phyloP scores from a whole-genome alignment of 1,140 invertebrate species.

The Leguminivora glycinivorella region DNA sequence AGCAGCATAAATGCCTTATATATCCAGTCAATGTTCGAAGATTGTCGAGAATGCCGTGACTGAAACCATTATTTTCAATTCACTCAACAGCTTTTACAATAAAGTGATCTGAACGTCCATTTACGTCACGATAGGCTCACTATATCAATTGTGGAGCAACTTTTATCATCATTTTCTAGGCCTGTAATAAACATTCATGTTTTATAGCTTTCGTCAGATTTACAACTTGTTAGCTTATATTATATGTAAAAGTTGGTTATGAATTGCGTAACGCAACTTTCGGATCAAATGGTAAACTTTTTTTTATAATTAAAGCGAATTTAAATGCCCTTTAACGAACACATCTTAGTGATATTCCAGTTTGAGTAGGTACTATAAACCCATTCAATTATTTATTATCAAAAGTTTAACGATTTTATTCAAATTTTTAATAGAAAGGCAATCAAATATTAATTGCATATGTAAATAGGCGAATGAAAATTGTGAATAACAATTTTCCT shows the following conservation, averaged over 20 bases:
- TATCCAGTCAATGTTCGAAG: slow-evolving; percentile 14
- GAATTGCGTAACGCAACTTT: neutral
- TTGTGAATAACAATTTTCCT: slow-evolving; percentile 8
- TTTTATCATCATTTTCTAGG: slow-evolving; percentile 19
- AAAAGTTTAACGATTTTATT: neutral
- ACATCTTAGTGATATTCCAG: neutral
- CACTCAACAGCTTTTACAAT: slow-evolving; percentile 39
- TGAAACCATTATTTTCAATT: slow-evolving; percentile 40
- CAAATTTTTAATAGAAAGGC: neutral
- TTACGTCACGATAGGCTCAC: slow-evolving; percentile 16
- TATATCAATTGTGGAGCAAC: slow-evolving; percentile 19
- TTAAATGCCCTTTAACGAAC: neutral
- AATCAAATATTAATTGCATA: slow-evolving; percentile 3
- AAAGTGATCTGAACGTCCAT: slow-evolving; percentile 35
- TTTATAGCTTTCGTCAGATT: slow-evolving; percentile 9
- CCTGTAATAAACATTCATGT: neutral
- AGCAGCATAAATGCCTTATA: too few relatives aligned
- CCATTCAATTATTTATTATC: neutral
- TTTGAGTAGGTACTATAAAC: neutral
- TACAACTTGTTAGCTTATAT: neutral
- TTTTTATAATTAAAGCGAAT: neutral
- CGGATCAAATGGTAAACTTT: neutral
- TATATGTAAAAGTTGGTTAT: neutral
- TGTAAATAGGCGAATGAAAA: slow-evolving; percentile 8
- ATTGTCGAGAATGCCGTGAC: slow-evolving; percentile 15